Evolutionary conservation across 1,140 invertebrate species (phyloP).

Genomic region (Dendroctonus valens): DNA sequence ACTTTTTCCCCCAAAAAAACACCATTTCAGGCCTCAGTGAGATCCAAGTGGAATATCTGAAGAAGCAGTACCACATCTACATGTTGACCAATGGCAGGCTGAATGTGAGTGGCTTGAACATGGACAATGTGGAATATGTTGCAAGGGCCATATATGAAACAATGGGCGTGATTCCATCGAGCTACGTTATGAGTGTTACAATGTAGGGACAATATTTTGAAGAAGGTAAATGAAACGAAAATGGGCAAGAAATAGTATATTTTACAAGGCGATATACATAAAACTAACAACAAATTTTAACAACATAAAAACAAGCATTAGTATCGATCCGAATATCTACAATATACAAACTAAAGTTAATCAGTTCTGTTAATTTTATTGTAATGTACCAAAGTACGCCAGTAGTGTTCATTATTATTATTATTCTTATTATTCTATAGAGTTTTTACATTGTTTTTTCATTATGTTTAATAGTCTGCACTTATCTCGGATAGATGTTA

Average conservation of each 20-base stretch:
- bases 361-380: constrained; percentile 32
- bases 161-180: background rate
- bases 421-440: no score
- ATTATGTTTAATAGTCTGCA: no score
- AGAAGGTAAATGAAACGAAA: background rate
- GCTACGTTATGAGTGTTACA: no score
- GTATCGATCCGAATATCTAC: constrained; percentile 26
- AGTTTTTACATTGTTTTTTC: no score
- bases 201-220: background rate
- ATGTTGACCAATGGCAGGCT: constrained; percentile 83
- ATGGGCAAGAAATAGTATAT: constrained; percentile 30
- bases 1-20: background rate
- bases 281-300: constrained; percentile 34
- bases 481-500: no score
- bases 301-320: constrained; percentile 35
- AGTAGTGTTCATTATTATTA: no score
- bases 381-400: constrained; percentile 1
- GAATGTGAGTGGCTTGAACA: constrained; percentile 88
- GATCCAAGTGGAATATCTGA: constrained; percentile 53
- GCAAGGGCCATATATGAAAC: constrained; percentile 79
- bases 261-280: constrained; percentile 27
- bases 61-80: constrained; percentile 83
- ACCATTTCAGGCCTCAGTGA: constrained; percentile 14
- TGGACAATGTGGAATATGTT: constrained; percentile 84
- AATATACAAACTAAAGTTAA: constrained; percentile 36